These are phyloP conservation scores for Smithornis capensis DNA, from an alignment of 2,113 vertebrate species.

Conservation along the genomic window DNA sequence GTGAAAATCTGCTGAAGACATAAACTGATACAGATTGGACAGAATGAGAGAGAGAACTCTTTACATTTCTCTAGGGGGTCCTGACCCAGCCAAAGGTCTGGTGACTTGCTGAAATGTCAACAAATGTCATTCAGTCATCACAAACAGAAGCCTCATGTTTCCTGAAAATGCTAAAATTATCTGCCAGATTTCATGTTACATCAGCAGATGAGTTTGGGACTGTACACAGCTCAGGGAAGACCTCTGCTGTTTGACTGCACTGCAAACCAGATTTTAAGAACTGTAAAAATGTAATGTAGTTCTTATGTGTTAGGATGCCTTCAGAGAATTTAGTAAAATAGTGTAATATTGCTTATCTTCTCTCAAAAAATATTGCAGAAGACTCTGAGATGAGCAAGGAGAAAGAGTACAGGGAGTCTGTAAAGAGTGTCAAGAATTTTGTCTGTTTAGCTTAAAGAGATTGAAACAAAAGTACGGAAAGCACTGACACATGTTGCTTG, in stretches of 20 bases:
- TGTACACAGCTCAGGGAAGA: slow-evolving; percentile 42
- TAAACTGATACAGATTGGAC: not conserved
- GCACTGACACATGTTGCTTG: not conserved
- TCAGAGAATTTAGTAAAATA: not conserved
- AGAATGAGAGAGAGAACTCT: not conserved
- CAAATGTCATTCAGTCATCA: not conserved
- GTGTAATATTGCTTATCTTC: not conserved
- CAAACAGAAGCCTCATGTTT: not conserved
- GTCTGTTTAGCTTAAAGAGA: not conserved
- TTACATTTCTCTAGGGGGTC: not conserved
- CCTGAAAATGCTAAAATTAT: not conserved
- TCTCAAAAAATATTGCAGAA: not conserved
- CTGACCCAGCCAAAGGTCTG: not conserved
- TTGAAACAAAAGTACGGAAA: not conserved
- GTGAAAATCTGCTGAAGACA: not conserved
- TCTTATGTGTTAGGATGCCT: not conserved
- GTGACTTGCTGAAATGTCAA: not conserved
- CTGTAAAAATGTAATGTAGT: not conserved
- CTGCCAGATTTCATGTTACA: not conserved
- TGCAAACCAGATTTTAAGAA: not conserved
- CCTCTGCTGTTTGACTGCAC: slow-evolving; percentile 45
- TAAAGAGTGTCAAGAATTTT: not conserved
- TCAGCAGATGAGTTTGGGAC: not conserved
- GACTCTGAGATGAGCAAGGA: not conserved
- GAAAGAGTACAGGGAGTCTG: not conserved